Evolutionary conservation across 2,888 invertebrate genomes (phyloP), one percentile per base, ranked within the genome.

Genomic region (Drosophila differens): DNA sequence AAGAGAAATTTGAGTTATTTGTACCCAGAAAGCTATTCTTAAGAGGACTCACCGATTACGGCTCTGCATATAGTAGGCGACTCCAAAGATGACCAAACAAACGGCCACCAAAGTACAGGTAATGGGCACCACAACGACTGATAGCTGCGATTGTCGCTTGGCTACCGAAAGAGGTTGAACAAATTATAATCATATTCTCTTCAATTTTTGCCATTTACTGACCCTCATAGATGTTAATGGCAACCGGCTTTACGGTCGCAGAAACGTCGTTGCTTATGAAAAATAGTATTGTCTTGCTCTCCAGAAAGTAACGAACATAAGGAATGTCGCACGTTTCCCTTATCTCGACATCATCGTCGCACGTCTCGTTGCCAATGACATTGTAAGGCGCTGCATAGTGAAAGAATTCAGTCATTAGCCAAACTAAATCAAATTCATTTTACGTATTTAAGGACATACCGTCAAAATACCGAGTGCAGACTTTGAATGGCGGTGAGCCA

Each of bases 101-200:
- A 97, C 96, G 4, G 98, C 98, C 22, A 96, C 95, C 62, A 97
- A 94, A 73, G 96, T 96, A 92, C 97, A 98, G 37, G 96, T 95
- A 28, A 98, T 96, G 4, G 98, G 98, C 47, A 98, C 97, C 63
- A 98, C 96, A 41, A 98, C 97, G 5, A 98, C 97, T 0, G 98
- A 98, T 61, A 98, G 93, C 92, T 97, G 98, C 1, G 97, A 95
- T 91, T 97, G 96, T 72, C 95, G 95, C 44, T 95, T 95, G 35
- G 95, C 97, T 97, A 94, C 52, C 44, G 4, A 22, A n/a, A 57
- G 19, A 6, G n/a, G 5, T 60, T 6, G 19, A 47, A 14, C 16
- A 12, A 33, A n/a, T 57, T 9, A n/a, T 7, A 14, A 28, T 39
- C 1, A 28, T 14, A 28, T 14, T n/a, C n/a, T 6, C 5, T 19